Evolutionary conservation across 2,113 vertebrate species (phyloP), one percentile per base, ranked within the genome.

Genomic region (Salvelinus fontinalis): DNA sequence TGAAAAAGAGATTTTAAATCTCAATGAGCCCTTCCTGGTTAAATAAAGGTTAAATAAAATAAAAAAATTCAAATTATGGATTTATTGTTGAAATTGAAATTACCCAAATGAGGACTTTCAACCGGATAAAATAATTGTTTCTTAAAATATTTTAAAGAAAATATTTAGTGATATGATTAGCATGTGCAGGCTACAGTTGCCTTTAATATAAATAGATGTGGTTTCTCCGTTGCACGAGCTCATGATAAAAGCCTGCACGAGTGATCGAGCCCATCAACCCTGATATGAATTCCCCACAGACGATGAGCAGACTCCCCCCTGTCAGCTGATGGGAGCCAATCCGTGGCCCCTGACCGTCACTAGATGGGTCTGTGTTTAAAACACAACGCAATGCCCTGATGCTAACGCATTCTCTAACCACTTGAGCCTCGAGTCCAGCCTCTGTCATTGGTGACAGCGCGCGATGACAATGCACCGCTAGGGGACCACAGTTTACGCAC

Each of bases 401-500:
- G 76, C 81, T 80, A 71, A 64, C 76, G 24, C 83, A 60, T 75
- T 74, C 80, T 66, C 77, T 54, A 73, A 44, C 66, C 85, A 9
- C 75, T 26, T 76, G 64, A 75, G 34, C 49, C 69, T 85, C 78
- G 5, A 49, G 44, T 49, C 71, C 12, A 59, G 14, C 70, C 73
- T 57, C 67, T 31, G 72, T 83, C 14, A 73, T 75, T 82, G 79
- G 84, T 78, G 81, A 83, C 71, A 64, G 79, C 13, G 79, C 73
- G 77, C 83, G 24, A 39, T 49, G 68, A 77, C 78, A 73, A 70
- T 67, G 70, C 26, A 67, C 68, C 78, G 65, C 75, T 78, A 79
- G 67, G 75, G 71, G 70, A 76, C 67, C 66, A 16, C 83, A 73
- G 74, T 87, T 82, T 84, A 86, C 82, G 83, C 89, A 80, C 85